phyloP scores from a whole-genome alignment of 2,888 invertebrate genomes.

The Noctua janthina region DNA sequence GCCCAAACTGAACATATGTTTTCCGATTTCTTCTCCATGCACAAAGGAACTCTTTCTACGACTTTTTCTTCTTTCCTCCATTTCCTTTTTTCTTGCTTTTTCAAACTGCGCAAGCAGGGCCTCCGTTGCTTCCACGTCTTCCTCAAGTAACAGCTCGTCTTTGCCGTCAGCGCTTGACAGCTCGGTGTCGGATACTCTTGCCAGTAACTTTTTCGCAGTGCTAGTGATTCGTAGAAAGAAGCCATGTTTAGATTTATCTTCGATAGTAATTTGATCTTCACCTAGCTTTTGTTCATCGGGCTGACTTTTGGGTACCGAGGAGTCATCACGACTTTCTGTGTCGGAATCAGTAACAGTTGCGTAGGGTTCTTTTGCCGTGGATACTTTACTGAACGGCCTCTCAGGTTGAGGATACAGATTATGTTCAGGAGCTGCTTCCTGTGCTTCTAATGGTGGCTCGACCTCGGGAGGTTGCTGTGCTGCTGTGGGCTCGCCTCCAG shows the following conservation, averaged over 20 bases:
- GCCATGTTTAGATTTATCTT: slow-evolving; percentile 12
- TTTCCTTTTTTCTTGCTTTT: slow-evolving; percentile 51
- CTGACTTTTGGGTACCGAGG: neutral
- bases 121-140: slow-evolving; percentile 67
- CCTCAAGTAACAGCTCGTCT: slow-evolving; percentile 65
- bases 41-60: slow-evolving; percentile 6
- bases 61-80: slow-evolving; percentile 11
- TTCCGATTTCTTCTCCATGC: slow-evolving; percentile 54
- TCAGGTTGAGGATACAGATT: slow-evolving; percentile 6
- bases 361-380: neutral
- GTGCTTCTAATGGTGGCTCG: slow-evolving; percentile 17
- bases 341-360: neutral
- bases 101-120: slow-evolving; percentile 64
- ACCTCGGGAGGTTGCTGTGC: neutral
- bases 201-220: slow-evolving; percentile 60
- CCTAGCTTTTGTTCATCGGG: slow-evolving; percentile 1
- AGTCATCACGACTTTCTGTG: neutral
- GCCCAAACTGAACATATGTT: slow-evolving; percentile 58
- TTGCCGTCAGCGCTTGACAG: slow-evolving; percentile 39
- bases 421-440: neutral
- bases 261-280: neutral
- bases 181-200: slow-evolving; percentile 48
- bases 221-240: slow-evolving; percentile 43
- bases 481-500: slow-evolving; percentile 35
- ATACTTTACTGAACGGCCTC: neutral